Evolutionary conservation across 2,113 vertebrate species (phyloP), one percentile per base, ranked within the genome.

Genomic region (Damaliscus lunatus): DNA sequence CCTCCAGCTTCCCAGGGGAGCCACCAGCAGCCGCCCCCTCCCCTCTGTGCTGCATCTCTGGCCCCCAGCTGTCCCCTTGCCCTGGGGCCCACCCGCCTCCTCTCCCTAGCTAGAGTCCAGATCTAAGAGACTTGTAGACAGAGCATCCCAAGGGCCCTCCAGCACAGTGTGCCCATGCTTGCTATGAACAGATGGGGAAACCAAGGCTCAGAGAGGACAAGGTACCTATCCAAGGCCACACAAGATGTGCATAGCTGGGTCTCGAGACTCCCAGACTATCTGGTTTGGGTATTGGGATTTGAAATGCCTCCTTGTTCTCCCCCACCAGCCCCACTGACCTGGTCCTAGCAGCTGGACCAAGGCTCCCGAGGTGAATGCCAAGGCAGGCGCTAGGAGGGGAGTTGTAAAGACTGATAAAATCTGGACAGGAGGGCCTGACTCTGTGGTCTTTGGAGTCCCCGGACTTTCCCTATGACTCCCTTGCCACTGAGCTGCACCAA

Each of bases 1-100:
- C 97, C 48, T 93, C 95, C 98, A 94, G 90, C 92, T 93, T 97
- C 97, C 97, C 93, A 0, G 33, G 96, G 96, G 96, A 97, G 78
- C 86, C 33, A 50, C 96, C 86, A 43, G 67, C 80, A 84, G 74
- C 89, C 36, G 3, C 90, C 94, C 93, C 93, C 96, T 83, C 67
- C 97, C 71, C 94, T 95, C 57, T 59, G 19, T 40, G 62, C 33
- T 83, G 64, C 55, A 43, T 93, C 91, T 81, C 98, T 96, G 96
- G 96, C 78, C 98, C 98, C 96, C 88, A 97, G 93, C 91, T 96
- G 91, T 94, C 84, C 93, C 64, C 82, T 52, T 90, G 55, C 29
- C 78, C 86, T 80, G 25, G 59, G 80, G n/a, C 50, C 64, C 40
- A 3, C 50, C 43, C 23, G 8, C 4, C 90, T 85, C 77, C 40